Base-by-base conservation (phyloP, 2,888 invertebrate genomes). In the Troides oblongomaculatus region DNA sequence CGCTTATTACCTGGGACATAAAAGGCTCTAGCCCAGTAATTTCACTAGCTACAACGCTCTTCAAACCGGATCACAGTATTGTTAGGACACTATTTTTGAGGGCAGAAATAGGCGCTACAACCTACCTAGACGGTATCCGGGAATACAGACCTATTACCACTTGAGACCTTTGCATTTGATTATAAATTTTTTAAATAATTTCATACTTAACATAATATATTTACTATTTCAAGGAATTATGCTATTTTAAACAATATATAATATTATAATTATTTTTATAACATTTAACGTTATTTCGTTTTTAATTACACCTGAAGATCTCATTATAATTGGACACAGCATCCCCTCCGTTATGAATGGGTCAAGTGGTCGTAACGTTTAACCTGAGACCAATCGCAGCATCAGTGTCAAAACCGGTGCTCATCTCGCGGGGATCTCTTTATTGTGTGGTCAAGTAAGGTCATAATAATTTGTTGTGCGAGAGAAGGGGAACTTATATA, bases 341-440 rank as follows among this genome's bases (percentile, higher is more conserved):
- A 72, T 74, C 75, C 75, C 74, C 68, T 71, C 46, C 18, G 30
- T 12, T 60, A 12, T 39, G 17, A 62, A 62, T 21, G 39, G 65
- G 65, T 69, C 70, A 59, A 63, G 59, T 59, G 70, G 59, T 62
- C 72, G 56, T 75, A 73, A 76, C 75, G 75, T 70, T 70, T 77
- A 72, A 74, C 74, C 74, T 73, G 72, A 68, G 73, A 69, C 68
- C 66, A 69, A 53, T 66, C 14, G 53, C 71, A 72, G 72, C 72
- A 72, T 72, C 70, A 71, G 57, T 58, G 46, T 64, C 58, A 64
- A 30, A 69, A 72, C 74, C 58, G 46, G 46, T 46, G 39, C 56
- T 23, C 62, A 68, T 68, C 64, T 68, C 64, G 30, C 67, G 56
- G 4, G 62, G 53, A 68, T 68, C 71, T 56, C 65, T 65, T 67